Percentiles rank a stretch among this genome's conserved stretches.
phyloP scores from a whole-genome alignment of 2,113 vertebrate genomes.

The Sardina pilchardus region DNA sequence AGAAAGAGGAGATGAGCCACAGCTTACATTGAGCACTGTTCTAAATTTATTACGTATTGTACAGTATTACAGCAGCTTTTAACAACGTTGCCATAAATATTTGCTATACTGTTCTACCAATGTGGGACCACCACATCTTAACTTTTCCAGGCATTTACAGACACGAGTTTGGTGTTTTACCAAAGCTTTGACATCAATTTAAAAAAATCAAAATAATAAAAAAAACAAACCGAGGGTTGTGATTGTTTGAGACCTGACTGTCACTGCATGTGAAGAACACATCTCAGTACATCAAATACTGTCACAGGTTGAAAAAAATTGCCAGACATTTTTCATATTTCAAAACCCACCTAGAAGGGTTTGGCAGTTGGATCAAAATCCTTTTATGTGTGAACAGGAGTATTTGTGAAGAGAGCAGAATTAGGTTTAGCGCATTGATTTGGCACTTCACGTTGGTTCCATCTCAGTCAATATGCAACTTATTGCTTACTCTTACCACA shows the following conservation, averaged over 20 bases:
- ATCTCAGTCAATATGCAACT: background rate
- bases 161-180: slow-evolving; percentile 12
- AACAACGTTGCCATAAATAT: slow-evolving; percentile 31
- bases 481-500: slow-evolving; percentile 12
- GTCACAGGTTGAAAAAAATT: background rate
- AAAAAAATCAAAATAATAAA: slow-evolving; percentile 28
- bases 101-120: slow-evolving; percentile 26
- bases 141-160: slow-evolving; percentile 10
- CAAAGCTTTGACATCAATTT: slow-evolving; percentile 26
- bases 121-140: slow-evolving; percentile 18
- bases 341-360: slow-evolving; percentile 12
- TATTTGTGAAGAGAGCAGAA: background rate
- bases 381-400: background rate
- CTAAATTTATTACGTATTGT: slow-evolving; percentile 41
- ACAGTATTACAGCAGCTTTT: slow-evolving; percentile 35
- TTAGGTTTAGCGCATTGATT: background rate
- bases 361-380: slow-evolving; percentile 11
- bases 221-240: background rate
- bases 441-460: background rate
- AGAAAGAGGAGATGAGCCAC: background rate
- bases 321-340: background rate
- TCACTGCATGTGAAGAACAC: background rate
- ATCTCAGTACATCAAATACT: background rate
- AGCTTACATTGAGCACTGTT: slow-evolving; percentile 14
- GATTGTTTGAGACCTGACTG: slow-evolving; percentile 1